phyloP scores from a whole-genome alignment of 1,140 invertebrate genomes.

The Arion vulgaris region DNA sequence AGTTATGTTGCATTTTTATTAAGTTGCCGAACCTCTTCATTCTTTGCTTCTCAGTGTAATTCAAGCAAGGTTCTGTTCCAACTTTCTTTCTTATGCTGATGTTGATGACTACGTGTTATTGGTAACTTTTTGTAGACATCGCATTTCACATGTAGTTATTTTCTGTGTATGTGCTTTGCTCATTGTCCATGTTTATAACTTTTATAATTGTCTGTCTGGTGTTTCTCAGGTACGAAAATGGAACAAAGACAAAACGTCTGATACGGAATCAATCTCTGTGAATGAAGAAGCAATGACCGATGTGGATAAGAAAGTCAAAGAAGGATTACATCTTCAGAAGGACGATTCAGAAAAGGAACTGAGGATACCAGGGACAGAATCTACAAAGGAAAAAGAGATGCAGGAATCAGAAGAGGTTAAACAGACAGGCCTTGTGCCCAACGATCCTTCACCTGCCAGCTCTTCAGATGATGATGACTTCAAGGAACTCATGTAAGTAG shows the following conservation, averaged over 20 bases:
- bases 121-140: too few species aligned
- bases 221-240: conserved; percentile 48
- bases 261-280: background rate
- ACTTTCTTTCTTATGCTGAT: too few species aligned
- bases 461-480: background rate
- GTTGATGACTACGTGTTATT: too few species aligned
- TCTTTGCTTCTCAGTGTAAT: too few species aligned
- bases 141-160: too few species aligned
- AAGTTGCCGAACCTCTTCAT: too few species aligned
- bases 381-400: background rate
- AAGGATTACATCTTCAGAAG: background rate
- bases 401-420: background rate
- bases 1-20: too few species aligned
- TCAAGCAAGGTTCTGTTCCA: too few species aligned
- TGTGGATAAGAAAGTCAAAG: background rate
- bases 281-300: background rate
- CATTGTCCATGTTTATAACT: too few species aligned
- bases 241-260: conserved; percentile 38
- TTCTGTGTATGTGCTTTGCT: too few species aligned
- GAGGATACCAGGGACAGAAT: background rate
- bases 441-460: background rate
- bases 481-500: conserved; percentile 23
- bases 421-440: background rate
- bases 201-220: too few species aligned
- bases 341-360: background rate